Base-by-base conservation (phyloP, 2,113 vertebrate species). In the Cynocephalus volans region DNA sequence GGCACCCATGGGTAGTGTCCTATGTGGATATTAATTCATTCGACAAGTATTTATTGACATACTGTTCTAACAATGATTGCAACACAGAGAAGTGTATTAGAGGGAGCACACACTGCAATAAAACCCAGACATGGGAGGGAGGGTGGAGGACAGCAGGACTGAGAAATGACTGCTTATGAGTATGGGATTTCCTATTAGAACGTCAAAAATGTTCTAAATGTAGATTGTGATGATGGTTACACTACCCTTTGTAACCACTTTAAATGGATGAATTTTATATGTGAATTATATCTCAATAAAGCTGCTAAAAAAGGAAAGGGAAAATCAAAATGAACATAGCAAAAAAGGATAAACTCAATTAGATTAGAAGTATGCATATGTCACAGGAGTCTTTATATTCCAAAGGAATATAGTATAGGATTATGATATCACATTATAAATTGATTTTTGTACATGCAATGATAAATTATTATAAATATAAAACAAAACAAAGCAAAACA, bases 401-500 rank as follows among this genome's bases (percentile, higher is more conserved):
- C 76, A 81, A 85, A 80, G 31, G 28, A 90, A 56, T 50, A 73
- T 15, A 62, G 81, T 58, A 8, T 8, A 88, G 18, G 65, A 56
- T 72, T 64, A 24, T n/a, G 21, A 11, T 50, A 86, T 72, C 45
- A 64, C 11, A 80, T 67, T 90, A 75, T 52, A 50, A 60, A 64
- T 69, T 88, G 45, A 92, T 50, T 94, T 48, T 69, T 58, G 72
- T 56, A 60, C 65, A 56, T 69, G 19, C 56, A 15, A 88, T 3
- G 72, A 80, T n/a, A 94, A 86, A 83, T 70, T 72, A 72, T 69
- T 69, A 93, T 31, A 83, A 90, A 81, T 41, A 58, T 52, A 81
- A 80, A 75, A 60, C 23, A 72, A 77, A 93, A 70, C 36, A 23
- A 85, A 58, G 41, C 41, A 23, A 62, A 48, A 69, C 23, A 67